Base-by-base conservation (phyloP, 2,888 invertebrate genomes). In the Trimorus sp. region DNA sequence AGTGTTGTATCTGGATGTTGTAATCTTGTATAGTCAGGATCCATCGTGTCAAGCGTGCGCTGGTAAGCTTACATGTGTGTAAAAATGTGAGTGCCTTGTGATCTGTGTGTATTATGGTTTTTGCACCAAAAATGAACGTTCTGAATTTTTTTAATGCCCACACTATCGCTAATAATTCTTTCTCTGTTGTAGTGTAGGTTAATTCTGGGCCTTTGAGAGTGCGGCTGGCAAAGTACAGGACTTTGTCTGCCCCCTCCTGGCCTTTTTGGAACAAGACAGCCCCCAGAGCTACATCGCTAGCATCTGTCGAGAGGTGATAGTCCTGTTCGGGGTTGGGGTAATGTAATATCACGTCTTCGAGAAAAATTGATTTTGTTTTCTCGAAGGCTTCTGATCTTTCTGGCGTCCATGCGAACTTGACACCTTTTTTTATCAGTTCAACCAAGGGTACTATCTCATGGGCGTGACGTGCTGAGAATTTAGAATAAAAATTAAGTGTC, bases 221-320 rank as follows among this genome's bases (percentile, higher is more conserved):
- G 2, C 26, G 26, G 26, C 2, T 26, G 26, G 26, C 26, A 4
- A 26, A 26, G 4, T 26, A 26, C 4, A 26, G 4, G 1, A 26
- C 26, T 26, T 26, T 26, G 26, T 26, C 26, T 3, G 26, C 26
- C 26, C 4, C 26, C 26, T 26, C 26, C 4, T 1, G 26, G 26
- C 26, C 26, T 26, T 26, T 3, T 26, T 26, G 26, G 4, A 26
- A 26, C 26, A 26, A 4, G 4, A 26, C 26, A 3, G 26, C 26
- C 4, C 26, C 26, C 38, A 87, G 7, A 62, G 65, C 66, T 14
- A 36, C 0, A 69, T 85, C 74, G 45, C 83, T 70, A 59, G 85
- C 49, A 49, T 84, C 68, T 0, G 56, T 53, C 0, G 45, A 16
- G 5, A 68, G 12, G 5, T 16, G 8, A 37, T 36, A 68, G 78